phyloP scores from a whole-genome alignment of 2,113 vertebrate species.

The Amphiprion percula region DNA sequence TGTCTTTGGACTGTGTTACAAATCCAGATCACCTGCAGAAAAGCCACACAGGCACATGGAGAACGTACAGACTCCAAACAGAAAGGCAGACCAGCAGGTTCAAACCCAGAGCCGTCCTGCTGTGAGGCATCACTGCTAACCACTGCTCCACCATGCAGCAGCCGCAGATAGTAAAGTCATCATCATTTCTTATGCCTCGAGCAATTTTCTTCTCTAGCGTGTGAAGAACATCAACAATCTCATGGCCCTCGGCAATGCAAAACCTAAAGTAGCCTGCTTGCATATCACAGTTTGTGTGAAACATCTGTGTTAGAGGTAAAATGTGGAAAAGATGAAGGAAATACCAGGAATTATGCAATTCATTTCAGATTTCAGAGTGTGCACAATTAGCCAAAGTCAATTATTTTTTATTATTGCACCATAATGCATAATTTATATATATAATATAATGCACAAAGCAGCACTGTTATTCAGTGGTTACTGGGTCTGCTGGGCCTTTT shows the following conservation, averaged over 20 bases:
- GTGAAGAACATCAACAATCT: not conserved
- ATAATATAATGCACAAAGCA: not conserved
- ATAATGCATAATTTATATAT: not conserved
- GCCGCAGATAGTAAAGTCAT: too few species aligned
- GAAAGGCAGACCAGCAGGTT: too few species aligned
- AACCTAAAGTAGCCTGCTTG: not conserved
- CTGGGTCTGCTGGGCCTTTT: too few species aligned
- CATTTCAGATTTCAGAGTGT: not conserved
- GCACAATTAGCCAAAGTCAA: not conserved
- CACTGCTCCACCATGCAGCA: too few species aligned
- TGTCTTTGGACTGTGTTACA: too few species aligned
- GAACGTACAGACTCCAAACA: too few species aligned
- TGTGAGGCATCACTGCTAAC: too few species aligned
- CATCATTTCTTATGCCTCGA: too few species aligned
- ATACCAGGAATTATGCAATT: not conserved
- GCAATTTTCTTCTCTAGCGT: not conserved
- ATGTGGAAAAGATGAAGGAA: not conserved
- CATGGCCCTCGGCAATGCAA: not conserved
- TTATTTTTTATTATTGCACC: not conserved
- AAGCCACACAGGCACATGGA: too few species aligned
- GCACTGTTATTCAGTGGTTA: too few species aligned
- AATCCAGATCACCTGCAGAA: too few species aligned
- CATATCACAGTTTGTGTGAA: not conserved
- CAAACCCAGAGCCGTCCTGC: too few species aligned
- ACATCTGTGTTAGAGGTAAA: not conserved